Evolutionary conservation across 2,113 vertebrate species (phyloP).

Genomic region (Oreochromis niloticus): DNA sequence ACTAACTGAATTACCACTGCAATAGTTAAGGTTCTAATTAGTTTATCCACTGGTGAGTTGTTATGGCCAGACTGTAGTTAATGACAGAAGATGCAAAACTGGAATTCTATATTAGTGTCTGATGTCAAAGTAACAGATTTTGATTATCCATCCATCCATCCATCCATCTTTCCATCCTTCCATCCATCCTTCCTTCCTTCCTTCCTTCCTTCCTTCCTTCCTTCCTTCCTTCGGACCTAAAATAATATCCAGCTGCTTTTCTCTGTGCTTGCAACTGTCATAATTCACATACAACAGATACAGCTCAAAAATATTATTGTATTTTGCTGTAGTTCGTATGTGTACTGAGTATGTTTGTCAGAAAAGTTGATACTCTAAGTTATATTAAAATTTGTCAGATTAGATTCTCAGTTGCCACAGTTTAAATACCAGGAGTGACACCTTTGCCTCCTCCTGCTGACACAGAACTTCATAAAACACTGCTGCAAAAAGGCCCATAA

Average conservation of each 20-base stretch:
- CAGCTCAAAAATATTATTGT: not conserved
- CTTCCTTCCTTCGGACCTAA: too few species aligned
- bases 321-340: not conserved
- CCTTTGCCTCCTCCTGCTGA: not conserved
- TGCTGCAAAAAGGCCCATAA: accelerated
- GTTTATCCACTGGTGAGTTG: not conserved
- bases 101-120: not conserved
- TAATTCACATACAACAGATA: not conserved
- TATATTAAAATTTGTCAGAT: not conserved
- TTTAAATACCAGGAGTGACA: not conserved
- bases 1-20: not conserved
- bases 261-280: not conserved
- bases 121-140: not conserved
- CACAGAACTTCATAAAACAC: not conserved
- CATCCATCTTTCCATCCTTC: too few species aligned
- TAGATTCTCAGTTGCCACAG: not conserved
- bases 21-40: not conserved
- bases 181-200: too few species aligned
- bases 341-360: not conserved
- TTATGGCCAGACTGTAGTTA: not conserved
- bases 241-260: not conserved
- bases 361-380: not conserved
- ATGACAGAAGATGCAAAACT: not conserved
- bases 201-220: too few species aligned
- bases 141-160: not conserved